Percentiles rank a stretch among this genome's conserved stretches.
Conservation (phyloP, 2,797 vertebrate genomes). For the Petrocephalus schoutedeni region DNA sequence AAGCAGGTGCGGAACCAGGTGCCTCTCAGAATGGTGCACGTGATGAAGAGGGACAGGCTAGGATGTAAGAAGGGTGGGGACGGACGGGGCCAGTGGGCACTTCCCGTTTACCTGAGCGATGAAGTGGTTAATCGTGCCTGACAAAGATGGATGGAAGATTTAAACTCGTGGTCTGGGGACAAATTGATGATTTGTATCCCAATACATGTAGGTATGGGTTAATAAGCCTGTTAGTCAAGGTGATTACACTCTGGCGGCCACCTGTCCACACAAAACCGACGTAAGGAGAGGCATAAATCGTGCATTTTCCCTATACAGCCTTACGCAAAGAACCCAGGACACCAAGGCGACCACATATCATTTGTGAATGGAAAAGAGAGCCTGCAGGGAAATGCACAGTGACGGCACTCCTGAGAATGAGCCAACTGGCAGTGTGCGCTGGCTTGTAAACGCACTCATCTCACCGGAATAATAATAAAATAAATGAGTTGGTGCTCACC, state of each 20-base stretch:
- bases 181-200: constrained; percentile 61
- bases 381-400: not conserved
- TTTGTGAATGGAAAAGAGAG: not conserved
- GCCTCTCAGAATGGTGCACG: not conserved
- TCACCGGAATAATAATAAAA: not conserved
- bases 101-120: constrained; percentile 57
- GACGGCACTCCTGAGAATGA: not conserved
- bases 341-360: not conserved
- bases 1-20: not conserved
- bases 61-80: not conserved
- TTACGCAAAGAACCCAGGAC: not conserved
- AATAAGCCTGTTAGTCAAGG: constrained; percentile 70
- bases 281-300: not conserved
- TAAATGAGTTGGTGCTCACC: no score
- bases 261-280: constrained; percentile 13
- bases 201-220: constrained; percentile 61
- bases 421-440: not conserved
- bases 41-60: not conserved
- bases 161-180: constrained; percentile 48
- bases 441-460: constrained; percentile 3
- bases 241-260: constrained; percentile 62
- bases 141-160: constrained; percentile 69
- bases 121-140: constrained; percentile 51
- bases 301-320: not conserved
- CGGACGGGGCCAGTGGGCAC: constrained; percentile 22